Percentiles rank a stretch among this genome's conserved stretches.
These are phyloP conservation scores for Andrena trimmerana DNA, from an alignment of 2,888 invertebrate genomes.

Conservation along the genomic window DNA sequence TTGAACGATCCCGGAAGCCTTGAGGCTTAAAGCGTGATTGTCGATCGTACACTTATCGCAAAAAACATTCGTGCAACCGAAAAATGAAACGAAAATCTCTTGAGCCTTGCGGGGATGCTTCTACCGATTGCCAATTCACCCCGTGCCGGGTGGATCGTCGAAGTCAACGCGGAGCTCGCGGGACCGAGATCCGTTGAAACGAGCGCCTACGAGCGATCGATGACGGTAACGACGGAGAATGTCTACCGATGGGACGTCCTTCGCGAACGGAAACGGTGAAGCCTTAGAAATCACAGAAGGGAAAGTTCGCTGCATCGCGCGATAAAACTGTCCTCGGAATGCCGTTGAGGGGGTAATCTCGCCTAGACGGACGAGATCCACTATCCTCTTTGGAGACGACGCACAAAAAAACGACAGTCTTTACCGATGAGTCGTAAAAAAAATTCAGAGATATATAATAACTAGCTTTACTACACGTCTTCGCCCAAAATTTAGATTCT, in stretches of 20 bases:
- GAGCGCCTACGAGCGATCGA: conserved; percentile 23
- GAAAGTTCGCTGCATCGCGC: conserved; percentile 7
- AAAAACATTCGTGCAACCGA: conserved; percentile 21
- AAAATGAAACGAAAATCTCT: conserved; percentile 6
- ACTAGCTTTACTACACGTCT: too few relatives aligned
- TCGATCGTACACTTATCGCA: conserved; percentile 76
- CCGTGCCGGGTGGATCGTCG: conserved; percentile 33
- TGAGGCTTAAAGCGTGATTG: conserved; percentile 81
- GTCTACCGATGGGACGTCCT: conserved; percentile 9
- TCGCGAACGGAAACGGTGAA: conserved; percentile 9
- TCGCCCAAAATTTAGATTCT: too few relatives aligned
- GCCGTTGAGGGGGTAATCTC: not conserved
- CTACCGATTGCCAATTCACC: conserved; percentile 48
- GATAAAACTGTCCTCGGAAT: not conserved
- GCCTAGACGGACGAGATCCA: not conserved
- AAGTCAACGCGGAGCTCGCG: conserved; percentile 55
- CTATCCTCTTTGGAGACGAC: not conserved
- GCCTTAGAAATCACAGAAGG: conserved; percentile 16
- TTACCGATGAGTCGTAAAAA: too few relatives aligned
- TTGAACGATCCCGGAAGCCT: conserved; percentile 61
- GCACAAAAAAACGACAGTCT: too few relatives aligned
- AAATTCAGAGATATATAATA: too few relatives aligned
- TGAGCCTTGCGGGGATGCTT: conserved; percentile 10
- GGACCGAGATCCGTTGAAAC: conserved; percentile 26
- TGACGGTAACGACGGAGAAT: conserved; percentile 1